A percentile compares a stretch with the other conserved stretches of the same genome.
Evolutionary conservation across 2,797 vertebrate genomes (phyloP).

Genomic region (Phoxinus dragarum): DNA sequence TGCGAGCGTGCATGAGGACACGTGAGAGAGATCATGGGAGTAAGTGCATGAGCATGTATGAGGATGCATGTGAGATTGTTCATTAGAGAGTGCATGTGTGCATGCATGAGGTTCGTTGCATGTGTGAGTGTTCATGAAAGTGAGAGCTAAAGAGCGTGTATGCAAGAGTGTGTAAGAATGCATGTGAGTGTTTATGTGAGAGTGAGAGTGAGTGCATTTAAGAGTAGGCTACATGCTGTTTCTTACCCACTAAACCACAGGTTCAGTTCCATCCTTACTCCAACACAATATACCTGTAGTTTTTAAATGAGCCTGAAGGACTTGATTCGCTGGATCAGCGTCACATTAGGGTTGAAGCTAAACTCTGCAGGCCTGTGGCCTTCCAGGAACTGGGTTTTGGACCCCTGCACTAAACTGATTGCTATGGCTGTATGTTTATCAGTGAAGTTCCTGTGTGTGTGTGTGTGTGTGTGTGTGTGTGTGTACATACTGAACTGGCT

Average conservation of each 20-base stretch:
- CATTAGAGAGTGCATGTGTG: neutral
- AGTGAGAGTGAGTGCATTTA: neutral
- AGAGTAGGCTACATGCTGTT: neutral
- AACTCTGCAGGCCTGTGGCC: neutral
- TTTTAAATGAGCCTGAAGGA: neutral
- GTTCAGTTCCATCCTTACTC: too few relatives aligned
- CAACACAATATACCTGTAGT: neutral
- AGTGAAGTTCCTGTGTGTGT: neutral
- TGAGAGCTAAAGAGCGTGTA: too few relatives aligned
- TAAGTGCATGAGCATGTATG: too few relatives aligned
- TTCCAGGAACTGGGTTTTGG: neutral
- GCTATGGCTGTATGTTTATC: neutral
- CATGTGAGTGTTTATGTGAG: too few relatives aligned
- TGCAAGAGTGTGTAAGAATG: neutral
- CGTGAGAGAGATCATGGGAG: too few relatives aligned
- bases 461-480: neutral
- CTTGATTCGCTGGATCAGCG: neutral
- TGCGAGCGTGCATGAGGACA: too few relatives aligned
- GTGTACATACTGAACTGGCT: constrained; percentile 97
- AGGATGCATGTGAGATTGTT: neutral
- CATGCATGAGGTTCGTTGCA: neutral
- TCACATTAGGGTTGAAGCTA: neutral
- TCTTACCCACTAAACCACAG: too few relatives aligned
- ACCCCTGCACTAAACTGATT: neutral
- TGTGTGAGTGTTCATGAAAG: neutral